Base-by-base conservation (phyloP, 2,797 vertebrate species). In the Dendrocincla fuliginosa region DNA sequence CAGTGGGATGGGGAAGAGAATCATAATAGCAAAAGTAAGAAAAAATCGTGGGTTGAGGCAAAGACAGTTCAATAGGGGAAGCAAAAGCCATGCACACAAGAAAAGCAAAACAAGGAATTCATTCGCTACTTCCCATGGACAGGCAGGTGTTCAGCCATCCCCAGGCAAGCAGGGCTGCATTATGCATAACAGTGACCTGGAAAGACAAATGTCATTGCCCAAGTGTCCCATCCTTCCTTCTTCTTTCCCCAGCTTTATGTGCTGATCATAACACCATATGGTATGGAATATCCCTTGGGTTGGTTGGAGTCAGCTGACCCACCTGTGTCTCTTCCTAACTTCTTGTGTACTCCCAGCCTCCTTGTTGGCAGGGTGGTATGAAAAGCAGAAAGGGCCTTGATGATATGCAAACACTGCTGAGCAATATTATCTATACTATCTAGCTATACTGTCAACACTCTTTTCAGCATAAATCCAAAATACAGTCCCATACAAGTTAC, bases 311-410 rank as follows among this genome's bases (percentile, higher is more conserved):
- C 42, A 68, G 23, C 11, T 37, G 61, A 18, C 12, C 4, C 33
- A 55, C 15, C 13, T 56, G 16, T 49, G 30, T 28, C 16, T 24
- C 2, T 6, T 56, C 23, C 20, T 30, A 73, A 16, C 30, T 30
- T 16, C 28, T 73, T 64, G 24, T 41, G 19, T 13, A 20, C 11
- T 13, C 41, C 44, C 33, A 39, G 24, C 4, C 33, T 84, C 4
- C 6, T 33, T 13, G 2, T 30, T 25, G 33, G 19, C 39, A 35
- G 10, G 18, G 27, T 24, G 17, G 6, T 35, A 12, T 1, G 2
- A 64, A 30, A 56, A 30, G 42, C 24, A 33, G 24, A 73, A 73
- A 64, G 63, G 11, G 8, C 16, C 33, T 64, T 33, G 19, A 47
- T 30, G 28, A 30, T 61, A 32, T 30, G 13, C 5, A 47, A 24